Evolutionary conservation across 2,113 vertebrate species (phyloP).

Genomic region (Cricetomys ansorgei): DNA sequence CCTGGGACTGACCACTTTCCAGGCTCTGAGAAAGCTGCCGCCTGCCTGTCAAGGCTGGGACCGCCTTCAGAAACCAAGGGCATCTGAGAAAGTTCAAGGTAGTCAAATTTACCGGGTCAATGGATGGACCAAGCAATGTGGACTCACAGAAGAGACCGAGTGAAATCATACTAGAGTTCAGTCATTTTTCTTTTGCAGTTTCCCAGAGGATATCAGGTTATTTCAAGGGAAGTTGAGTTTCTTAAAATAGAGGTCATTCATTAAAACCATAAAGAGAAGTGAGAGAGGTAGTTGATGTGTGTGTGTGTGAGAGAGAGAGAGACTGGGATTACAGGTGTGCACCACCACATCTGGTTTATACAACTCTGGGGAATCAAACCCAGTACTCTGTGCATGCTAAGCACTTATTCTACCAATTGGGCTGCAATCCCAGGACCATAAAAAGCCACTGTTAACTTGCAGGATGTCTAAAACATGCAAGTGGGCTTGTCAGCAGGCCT

Average conservation of each 20-base stretch:
- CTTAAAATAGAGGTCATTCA: constrained; percentile 41
- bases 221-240: neutral
- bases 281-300: neutral
- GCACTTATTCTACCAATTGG: neutral
- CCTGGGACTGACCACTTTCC: neutral
- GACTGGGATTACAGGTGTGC: neutral
- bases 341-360: neutral
- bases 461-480: neutral
- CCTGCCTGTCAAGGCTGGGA: constrained; percentile 12
- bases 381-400: neutral
- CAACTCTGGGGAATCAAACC: neutral
- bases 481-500: neutral
- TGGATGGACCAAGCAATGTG: neutral
- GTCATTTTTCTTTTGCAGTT: neutral
- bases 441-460: neutral
- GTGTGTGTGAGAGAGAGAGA: neutral
- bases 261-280: neutral
- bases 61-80: neutral
- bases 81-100: constrained; percentile 31
- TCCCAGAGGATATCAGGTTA: neutral
- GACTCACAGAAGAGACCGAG: neutral
- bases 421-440: neutral
- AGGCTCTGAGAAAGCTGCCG: neutral
- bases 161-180: neutral
- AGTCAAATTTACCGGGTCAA: neutral